A percentile compares a stretch with the other conserved stretches of the same genome.
These are phyloP conservation scores for Saguinus imperator DNA, from an alignment of 2,113 vertebrate genomes.

Conservation along the genomic window DNA sequence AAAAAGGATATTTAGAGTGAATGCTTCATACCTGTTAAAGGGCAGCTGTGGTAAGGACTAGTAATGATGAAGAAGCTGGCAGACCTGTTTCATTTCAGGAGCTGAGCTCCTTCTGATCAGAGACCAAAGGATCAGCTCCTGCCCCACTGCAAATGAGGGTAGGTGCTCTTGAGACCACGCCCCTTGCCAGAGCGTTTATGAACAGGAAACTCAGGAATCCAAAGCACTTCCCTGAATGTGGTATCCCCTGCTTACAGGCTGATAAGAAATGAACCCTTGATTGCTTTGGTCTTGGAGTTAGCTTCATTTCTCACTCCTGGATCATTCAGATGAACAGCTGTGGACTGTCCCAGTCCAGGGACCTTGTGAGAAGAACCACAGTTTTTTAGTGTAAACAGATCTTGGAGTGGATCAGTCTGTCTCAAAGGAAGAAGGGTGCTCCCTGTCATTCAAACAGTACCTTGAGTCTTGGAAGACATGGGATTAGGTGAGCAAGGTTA, in stretches of 20 bases:
- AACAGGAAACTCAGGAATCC: constrained; percentile 21
- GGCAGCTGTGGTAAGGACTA: background rate
- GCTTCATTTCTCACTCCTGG: background rate
- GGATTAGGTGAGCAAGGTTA: background rate
- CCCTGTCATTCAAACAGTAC: background rate
- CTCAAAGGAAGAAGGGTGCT: background rate
- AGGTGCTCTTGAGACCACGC: background rate
- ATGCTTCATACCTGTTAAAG: background rate
- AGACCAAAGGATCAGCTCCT: background rate
- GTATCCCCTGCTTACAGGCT: background rate
- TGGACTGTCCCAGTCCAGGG: background rate
- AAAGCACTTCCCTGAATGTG: background rate
- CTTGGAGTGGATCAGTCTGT: background rate
- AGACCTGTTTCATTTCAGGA: background rate
- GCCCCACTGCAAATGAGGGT: background rate
- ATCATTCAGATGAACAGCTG: background rate
- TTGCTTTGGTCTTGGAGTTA: background rate
- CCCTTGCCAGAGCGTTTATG: background rate
- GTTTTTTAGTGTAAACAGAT: background rate
- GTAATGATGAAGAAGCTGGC: background rate
- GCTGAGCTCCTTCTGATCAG: background rate
- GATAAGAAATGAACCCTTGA: background rate
- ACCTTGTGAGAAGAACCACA: background rate
- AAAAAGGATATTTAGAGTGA: background rate
- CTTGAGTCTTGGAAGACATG: background rate